A percentile compares a stretch with the other conserved stretches of the same genome.
Conservation (phyloP, 2,888 invertebrate genomes). For the Lamellibrachia satsuma region DNA sequence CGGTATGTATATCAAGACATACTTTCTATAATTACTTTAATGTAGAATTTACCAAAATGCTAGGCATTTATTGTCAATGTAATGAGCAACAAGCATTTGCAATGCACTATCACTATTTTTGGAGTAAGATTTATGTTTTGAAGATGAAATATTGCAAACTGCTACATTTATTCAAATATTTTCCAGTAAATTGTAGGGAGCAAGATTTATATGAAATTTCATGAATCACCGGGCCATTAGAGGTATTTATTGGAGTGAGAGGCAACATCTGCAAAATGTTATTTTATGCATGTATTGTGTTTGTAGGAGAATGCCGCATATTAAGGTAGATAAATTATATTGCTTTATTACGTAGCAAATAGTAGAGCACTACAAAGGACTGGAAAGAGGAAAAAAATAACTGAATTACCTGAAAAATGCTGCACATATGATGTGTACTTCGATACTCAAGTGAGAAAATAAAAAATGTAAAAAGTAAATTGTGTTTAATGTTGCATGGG, state of each 20-base stretch:
- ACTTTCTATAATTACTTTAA: not conserved
- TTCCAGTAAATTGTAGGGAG: no score
- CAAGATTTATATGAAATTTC: no score
- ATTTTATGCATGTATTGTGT: not conserved
- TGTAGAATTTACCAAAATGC: not conserved
- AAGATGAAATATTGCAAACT: no score
- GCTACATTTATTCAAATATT: no score
- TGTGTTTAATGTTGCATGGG: not conserved
- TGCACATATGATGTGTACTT: not conserved
- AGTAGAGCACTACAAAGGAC: not conserved
- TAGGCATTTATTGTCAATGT: not conserved
- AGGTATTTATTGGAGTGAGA: no score
- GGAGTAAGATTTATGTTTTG: not conserved
- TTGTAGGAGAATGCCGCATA: not conserved
- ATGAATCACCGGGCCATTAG: not conserved
- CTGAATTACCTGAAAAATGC: not conserved
- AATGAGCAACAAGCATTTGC: not conserved
- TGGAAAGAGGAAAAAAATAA: not conserved
- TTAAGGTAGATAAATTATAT: no score
- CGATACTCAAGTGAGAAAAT: not conserved
- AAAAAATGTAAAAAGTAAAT: no score
- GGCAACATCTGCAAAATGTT: not conserved
- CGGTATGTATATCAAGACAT: conserved; percentile 72
- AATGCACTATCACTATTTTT: not conserved
- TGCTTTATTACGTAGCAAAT: no score